Evolutionary conservation across 2,797 vertebrate genomes (phyloP), one percentile per base, ranked within the genome.

Genomic region (Sebastes hubbsi): DNA sequence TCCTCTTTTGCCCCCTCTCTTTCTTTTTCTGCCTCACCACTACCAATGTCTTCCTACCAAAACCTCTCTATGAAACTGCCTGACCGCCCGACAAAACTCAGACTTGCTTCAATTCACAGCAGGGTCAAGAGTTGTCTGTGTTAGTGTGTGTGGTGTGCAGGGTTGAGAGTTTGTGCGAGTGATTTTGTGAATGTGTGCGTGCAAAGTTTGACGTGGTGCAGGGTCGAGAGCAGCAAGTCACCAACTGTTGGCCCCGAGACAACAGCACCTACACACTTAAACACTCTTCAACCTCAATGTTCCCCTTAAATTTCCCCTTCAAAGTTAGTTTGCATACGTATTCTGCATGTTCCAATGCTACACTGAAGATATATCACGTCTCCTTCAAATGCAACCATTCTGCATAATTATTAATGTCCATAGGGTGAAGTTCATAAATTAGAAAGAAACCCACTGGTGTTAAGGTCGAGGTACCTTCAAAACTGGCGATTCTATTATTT

Each of bases 171-270:
- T 20, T 67, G 72, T 25, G 62, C 18, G 11, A 63, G 64, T 34
- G 71, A 68, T 18, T 84, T 75, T 72, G 80, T 81, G 80, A 56
- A n/a, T 60, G 55, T 82, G 59, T 42, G 38, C 42, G 62, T 32
- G 38, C 6, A 12, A 20, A 36, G 59, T 62, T 6, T 65, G 78
- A 55, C 11, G 20, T 11, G 63, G 65, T 64, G 46, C 74, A 87
- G 67, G 81, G 84, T 88, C 38, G 22, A 91, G 80, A 88, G 78
- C 60, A 4, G 46, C 2, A 73, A 75, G 82, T 80, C 83, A 52
- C 12, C 73, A 60, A 18, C 55, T 52, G 3, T 12, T 46, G 76
- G 65, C 82, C 84, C 74, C 27, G 84, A 90, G 85, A 80, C 78
- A 65, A 62, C 72, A 30, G 72, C 72, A 59, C 52, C 73, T 59